These are phyloP conservation scores for Agriopis aurantiaria DNA, from an alignment of 2,888 invertebrate species.

Conservation along the genomic window DNA sequence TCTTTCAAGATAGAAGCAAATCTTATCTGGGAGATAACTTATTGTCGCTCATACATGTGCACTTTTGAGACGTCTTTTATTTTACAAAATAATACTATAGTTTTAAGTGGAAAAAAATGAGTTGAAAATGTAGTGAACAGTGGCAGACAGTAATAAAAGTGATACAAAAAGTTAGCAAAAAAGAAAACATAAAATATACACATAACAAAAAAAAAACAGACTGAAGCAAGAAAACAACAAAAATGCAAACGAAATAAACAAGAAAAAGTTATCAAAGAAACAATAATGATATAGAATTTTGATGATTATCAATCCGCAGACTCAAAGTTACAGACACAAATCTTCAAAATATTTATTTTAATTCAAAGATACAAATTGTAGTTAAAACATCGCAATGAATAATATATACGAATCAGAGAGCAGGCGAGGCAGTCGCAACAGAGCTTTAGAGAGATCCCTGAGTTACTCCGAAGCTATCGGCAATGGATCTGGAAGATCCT, in stretches of 20 bases:
- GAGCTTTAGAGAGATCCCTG: slow-evolving; percentile 73
- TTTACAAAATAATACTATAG: slow-evolving; percentile 19
- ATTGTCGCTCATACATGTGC: slow-evolving; percentile 37
- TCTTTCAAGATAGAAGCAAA: slow-evolving; percentile 61
- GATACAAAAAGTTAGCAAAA: background rate
- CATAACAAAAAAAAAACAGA: background rate
- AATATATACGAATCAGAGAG: slow-evolving; percentile 57
- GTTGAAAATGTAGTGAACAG: background rate
- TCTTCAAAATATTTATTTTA: background rate
- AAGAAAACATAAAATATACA: background rate
- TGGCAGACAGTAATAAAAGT: background rate
- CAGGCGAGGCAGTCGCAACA: slow-evolving; percentile 65
- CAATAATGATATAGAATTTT: background rate
- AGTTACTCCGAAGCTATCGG: slow-evolving; percentile 82
- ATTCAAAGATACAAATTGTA: no score
- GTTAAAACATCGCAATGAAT: slow-evolving; percentile 40
- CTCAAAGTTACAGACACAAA: background rate
- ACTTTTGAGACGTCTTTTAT: slow-evolving; percentile 25
- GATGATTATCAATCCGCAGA: background rate
- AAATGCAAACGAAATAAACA: background rate
- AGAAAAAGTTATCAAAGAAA: background rate
- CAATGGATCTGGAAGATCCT: slow-evolving; percentile 68
- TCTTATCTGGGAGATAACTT: slow-evolving; percentile 66
- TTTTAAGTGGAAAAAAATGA: background rate
- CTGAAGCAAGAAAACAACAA: background rate